Evolutionary conservation across 2,113 vertebrate species (phyloP).

Genomic region (Oryzias melastigma): DNA sequence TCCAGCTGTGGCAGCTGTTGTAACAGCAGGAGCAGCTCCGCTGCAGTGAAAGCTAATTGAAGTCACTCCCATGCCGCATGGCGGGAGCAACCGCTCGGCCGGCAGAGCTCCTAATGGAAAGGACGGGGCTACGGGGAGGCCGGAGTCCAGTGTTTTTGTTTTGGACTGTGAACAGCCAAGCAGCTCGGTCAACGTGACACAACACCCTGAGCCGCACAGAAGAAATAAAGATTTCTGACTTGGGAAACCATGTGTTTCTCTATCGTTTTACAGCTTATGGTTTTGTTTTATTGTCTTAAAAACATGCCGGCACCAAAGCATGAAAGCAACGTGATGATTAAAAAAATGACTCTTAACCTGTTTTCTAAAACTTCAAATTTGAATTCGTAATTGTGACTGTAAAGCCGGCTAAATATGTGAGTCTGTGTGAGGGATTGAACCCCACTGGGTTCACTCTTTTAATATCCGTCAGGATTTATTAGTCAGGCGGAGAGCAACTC

Average conservation of each 20-base stretch:
- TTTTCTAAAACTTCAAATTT: not conserved
- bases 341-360: not conserved
- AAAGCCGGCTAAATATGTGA: not conserved
- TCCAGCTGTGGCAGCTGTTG: not conserved
- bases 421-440: slow-evolving; percentile 37
- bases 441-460: slow-evolving; percentile 48
- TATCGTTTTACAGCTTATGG: slow-evolving; percentile 1
- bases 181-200: slow-evolving; percentile 21
- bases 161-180: slow-evolving; percentile 37
- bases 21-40: not conserved
- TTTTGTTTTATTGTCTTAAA: not conserved
- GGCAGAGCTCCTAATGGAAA: slow-evolving; percentile 20
- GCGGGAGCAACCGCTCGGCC: slow-evolving; percentile 30
- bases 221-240: not conserved
- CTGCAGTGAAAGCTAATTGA: not conserved
- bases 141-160: slow-evolving; percentile 57
- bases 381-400: not conserved
- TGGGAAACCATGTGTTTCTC: slow-evolving; percentile 1
- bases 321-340: not conserved
- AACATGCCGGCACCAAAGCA: slow-evolving; percentile 3
- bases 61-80: not conserved
- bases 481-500: slow-evolving; percentile 36
- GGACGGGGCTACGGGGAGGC: slow-evolving; percentile 21
- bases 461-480: slow-evolving; percentile 58
- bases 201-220: not conserved